Evolutionary conservation across 2,797 vertebrate genomes (phyloP).

Genomic region (Manis pentadactyla): DNA sequence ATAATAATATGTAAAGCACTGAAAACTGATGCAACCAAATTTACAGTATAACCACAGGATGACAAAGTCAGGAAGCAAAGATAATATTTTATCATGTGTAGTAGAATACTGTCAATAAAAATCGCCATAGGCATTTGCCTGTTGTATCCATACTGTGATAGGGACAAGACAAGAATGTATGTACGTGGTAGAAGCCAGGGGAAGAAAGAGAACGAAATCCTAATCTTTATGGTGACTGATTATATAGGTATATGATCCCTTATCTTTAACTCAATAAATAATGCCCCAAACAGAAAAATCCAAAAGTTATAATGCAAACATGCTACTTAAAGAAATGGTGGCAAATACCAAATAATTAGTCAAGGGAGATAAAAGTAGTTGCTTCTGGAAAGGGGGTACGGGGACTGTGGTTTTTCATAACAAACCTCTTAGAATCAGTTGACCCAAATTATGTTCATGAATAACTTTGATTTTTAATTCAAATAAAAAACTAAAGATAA

Average conservation of each 20-base stretch:
- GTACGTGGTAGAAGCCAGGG: not conserved
- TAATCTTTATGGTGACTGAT: not conserved
- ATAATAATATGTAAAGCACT: not conserved
- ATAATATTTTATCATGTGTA: not conserved
- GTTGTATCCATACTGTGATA: not conserved
- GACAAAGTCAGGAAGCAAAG: not conserved
- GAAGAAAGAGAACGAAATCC: not conserved
- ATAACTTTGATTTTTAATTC: not conserved
- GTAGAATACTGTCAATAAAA: not conserved
- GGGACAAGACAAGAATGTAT: not conserved
- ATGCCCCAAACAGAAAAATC: not conserved
- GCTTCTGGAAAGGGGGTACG: not conserved
- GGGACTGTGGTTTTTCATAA: not conserved
- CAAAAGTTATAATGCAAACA: not conserved
- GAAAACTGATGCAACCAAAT: not conserved
- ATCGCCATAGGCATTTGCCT: not conserved
- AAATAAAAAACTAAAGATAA: not conserved
- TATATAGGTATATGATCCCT: too few species aligned
- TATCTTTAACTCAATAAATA: not conserved
- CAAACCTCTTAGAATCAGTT: slow-evolving; percentile 23
- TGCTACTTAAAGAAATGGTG: slow-evolving; percentile 25
- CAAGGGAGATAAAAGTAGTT: not conserved
- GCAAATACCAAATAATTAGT: slow-evolving; percentile 1
- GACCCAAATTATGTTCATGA: not conserved
- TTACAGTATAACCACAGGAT: not conserved